Evolutionary conservation across 1,140 invertebrate species (phyloP).

Genomic region (Piezodorus guildinii): DNA sequence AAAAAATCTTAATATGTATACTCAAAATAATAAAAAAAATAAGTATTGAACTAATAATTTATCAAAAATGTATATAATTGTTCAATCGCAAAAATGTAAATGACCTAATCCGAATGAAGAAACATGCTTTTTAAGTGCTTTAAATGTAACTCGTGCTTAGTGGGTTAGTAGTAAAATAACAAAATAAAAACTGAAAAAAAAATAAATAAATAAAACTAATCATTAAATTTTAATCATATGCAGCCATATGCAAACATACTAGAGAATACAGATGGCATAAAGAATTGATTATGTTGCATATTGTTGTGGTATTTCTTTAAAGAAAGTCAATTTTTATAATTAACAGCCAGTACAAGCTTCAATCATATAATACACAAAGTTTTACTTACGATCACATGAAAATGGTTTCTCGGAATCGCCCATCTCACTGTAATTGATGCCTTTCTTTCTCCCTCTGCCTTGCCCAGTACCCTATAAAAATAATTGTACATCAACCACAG

Average conservation of each 20-base stretch:
- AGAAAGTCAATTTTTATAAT: constrained; percentile 3
- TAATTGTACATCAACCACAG: not conserved
- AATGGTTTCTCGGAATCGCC: constrained; percentile 79
- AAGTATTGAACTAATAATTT: too few species aligned
- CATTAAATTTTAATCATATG: constrained; percentile 11
- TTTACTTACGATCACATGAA: constrained; percentile 78
- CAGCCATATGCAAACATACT: constrained; percentile 10
- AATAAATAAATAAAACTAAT: constrained; percentile 9
- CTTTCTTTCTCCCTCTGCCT: constrained; percentile 57
- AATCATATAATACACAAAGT: constrained; percentile 24
- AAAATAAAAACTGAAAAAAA: constrained; percentile 8
- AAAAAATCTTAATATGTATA: too few species aligned
- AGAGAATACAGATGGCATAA: constrained; percentile 6
- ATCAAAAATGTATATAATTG: too few species aligned
- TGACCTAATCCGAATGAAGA: constrained; percentile 7
- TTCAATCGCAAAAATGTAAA: not conserved
- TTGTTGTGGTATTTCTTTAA: not conserved
- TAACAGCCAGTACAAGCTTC: constrained; percentile 10
- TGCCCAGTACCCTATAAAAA: constrained; percentile 44
- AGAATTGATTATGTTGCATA: constrained; percentile 8
- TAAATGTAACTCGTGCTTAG: constrained; percentile 19
- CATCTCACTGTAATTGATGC: constrained; percentile 47
- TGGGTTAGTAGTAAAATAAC: constrained; percentile 19
- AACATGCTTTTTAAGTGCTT: constrained; percentile 10
- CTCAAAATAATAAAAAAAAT: too few species aligned